Evolutionary conservation across 2,113 vertebrate species (phyloP), one percentile per base, ranked within the genome.

Genomic region (Petromus typicus): DNA sequence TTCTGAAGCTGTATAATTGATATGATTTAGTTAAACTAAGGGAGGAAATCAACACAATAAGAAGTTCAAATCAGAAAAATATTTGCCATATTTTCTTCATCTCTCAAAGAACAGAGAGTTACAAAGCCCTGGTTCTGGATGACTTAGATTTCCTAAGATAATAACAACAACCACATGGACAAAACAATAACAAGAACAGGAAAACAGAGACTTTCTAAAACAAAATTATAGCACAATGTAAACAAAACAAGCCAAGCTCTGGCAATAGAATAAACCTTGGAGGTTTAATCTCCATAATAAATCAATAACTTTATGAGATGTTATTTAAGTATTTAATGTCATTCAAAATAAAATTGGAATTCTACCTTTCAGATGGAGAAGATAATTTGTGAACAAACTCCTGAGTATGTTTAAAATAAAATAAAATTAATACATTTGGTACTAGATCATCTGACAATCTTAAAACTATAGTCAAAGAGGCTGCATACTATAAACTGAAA

Each of bases 141-240:
- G 5, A 2, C 32, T 59, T 73, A 81, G 27, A 81, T 94, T 40
- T 89, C 32, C 43, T 63, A 81, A 95, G 8, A 37, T 51, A 78
- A 32, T 67, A 48, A 51, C 48, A 51, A 51, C 48, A 51, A 51
- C 48, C 5, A 51, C 10, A 51, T 7, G 6, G 48, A 51, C 48
- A 51, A 51, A 51, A 51, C 48, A 51, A 51, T 45, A 78, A 32
- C 67, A 95, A 40, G 2, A 5, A 73, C 27, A 90, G 59, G 12
- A 87, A 85, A 79, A 82, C 78, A 87, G 30, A 57, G 57, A 43
- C 67, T 92, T 89, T 83, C 23, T 84, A 23, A 13, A 79, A 69
- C 79, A 18, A 90, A 83, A 94, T 73, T 73, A 91, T 16, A 69
- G 59, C 51, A 4, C 18, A 6, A 79, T 90, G 57, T 86, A 20